Conservation (phyloP, 1,140 invertebrate species). For the Drosophila grimshawi region DNA sequence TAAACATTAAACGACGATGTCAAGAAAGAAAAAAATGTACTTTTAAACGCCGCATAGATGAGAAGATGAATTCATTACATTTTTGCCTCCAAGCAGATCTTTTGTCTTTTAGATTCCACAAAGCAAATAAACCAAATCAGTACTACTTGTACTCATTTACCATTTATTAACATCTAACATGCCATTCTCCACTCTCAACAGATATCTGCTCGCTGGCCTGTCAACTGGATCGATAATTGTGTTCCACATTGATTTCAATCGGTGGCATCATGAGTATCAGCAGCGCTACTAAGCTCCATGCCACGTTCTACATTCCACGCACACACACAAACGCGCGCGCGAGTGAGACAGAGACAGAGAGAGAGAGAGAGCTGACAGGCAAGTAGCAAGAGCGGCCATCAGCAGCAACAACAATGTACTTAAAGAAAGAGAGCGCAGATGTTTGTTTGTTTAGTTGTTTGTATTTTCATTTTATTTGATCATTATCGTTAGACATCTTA, state of each 20-base stretch:
- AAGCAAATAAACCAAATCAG: background rate
- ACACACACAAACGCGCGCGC: slow-evolving; percentile 4
- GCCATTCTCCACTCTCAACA: slow-evolving; percentile 84
- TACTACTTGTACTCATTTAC: background rate
- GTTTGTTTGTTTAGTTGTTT: slow-evolving; percentile 35
- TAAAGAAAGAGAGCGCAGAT: slow-evolving; percentile 32
- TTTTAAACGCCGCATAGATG: no score
- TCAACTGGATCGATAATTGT: slow-evolving; percentile 99
- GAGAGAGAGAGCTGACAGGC: slow-evolving; percentile 16
- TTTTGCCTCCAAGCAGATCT: no score
- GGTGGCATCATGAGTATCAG: slow-evolving; percentile 99
- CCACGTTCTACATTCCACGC: slow-evolving; percentile 5
- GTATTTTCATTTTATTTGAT: slow-evolving; percentile 28
- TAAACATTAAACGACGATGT: no score
- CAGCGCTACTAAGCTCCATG: slow-evolving; percentile 90
- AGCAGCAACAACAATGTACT: slow-evolving; percentile 39
- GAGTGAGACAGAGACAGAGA: no score
- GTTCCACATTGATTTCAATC: slow-evolving; percentile 99
- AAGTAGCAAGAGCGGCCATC: slow-evolving; percentile 1
- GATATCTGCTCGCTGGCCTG: slow-evolving; percentile 97
- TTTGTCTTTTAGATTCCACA: no score
- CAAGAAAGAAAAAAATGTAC: no score
- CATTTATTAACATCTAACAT: background rate
- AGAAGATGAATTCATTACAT: no score
- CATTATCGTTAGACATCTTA: slow-evolving; percentile 69